phyloP scores from a whole-genome alignment of 2,888 invertebrate species.

The Limenitis camilla region DNA sequence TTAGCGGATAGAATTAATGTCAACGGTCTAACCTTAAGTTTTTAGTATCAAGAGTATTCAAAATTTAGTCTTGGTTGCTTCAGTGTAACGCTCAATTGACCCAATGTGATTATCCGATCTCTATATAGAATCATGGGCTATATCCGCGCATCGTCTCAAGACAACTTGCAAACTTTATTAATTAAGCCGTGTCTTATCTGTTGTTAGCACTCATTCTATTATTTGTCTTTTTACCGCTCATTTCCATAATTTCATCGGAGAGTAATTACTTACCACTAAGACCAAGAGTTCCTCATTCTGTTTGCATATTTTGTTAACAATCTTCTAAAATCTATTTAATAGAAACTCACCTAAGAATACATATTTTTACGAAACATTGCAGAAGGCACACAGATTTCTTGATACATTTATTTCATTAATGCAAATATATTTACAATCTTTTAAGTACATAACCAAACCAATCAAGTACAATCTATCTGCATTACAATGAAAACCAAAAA shows the following conservation, averaged over 20 bases:
- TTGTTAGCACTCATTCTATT: conserved; percentile 75
- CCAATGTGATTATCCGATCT: conserved; percentile 72
- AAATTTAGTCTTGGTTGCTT: conserved; percentile 58
- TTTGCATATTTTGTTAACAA: conserved; percentile 66
- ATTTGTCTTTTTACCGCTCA: conserved; percentile 75
- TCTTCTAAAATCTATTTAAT: conserved; percentile 34
- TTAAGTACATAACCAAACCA: too few species aligned
- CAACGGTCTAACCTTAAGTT: too few species aligned
- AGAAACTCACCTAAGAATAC: too few species aligned
- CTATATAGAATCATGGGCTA: conserved; percentile 61
- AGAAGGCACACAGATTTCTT: too few species aligned
- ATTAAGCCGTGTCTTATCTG: conserved; percentile 75
- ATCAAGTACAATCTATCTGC: too few species aligned
- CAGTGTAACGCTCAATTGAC: conserved; percentile 74
- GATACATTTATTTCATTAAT: too few species aligned
- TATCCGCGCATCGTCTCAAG: conserved; percentile 53
- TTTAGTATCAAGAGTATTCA: neutral
- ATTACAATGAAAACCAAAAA: too few species aligned
- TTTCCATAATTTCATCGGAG: conserved; percentile 73
- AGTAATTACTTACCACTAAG: conserved; percentile 69
- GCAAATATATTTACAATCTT: too few species aligned
- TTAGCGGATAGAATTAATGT: too few species aligned
- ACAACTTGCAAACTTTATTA: conserved; percentile 73
- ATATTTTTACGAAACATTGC: too few species aligned
- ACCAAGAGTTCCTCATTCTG: conserved; percentile 59